phyloP scores from a whole-genome alignment of 37 sponge, comb jelly and placozoan species.

The Halisarca cf. caerulea region DNA sequence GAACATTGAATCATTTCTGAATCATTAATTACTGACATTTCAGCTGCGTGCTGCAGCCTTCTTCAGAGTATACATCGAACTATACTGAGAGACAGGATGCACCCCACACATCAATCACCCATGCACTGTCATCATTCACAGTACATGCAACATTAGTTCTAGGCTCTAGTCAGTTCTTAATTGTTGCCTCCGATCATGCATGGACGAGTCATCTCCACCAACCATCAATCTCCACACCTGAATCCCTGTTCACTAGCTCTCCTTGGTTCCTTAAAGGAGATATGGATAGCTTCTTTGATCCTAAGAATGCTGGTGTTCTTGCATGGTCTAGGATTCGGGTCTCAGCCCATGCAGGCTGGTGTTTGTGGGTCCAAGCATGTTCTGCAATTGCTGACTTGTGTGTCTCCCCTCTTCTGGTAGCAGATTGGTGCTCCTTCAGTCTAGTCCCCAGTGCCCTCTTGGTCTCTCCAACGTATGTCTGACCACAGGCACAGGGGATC shows the following conservation, averaged over 20 bases:
- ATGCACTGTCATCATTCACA: background rate
- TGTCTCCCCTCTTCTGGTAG: slow-evolving; percentile 24
- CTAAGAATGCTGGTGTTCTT: background rate
- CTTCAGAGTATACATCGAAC: no score
- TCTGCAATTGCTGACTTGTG: slow-evolving; percentile 23
- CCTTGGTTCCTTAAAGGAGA: no score
- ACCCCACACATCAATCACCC: no score
- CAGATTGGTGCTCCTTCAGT: slow-evolving; percentile 32
- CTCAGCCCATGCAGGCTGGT: slow-evolving; percentile 9
- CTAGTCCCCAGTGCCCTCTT: slow-evolving; percentile 31
- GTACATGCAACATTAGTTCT: background rate
- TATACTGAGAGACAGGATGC: no score
- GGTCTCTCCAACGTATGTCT: slow-evolving; percentile 16
- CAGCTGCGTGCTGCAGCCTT: no score
- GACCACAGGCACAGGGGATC: slow-evolving; percentile 29
- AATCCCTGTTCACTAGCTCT: no score
- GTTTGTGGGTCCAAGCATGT: background rate
- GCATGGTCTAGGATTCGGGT: slow-evolving; percentile 3
- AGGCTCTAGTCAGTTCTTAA: background rate
- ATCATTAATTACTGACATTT: no score
- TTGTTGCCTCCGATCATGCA: background rate
- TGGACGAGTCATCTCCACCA: background rate
- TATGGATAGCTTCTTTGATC: background rate
- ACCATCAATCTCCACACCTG: no score
- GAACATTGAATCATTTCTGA: no score